These are phyloP conservation scores for Drosophila chauvacae DNA, from an alignment of 1,140 invertebrate species.

Conservation along the genomic window DNA sequence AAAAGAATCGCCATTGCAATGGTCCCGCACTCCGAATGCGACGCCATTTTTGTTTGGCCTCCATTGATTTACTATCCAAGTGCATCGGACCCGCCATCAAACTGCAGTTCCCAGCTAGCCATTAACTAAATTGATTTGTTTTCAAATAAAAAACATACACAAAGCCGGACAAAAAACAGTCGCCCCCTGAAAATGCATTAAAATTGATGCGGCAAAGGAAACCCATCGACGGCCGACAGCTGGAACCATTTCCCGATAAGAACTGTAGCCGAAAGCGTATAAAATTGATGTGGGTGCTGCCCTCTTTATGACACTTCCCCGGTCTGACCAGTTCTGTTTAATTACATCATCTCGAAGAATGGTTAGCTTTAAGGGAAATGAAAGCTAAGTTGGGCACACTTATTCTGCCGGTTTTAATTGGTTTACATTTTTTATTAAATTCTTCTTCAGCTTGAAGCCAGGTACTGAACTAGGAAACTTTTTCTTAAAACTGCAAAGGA, in stretches of 20 bases:
- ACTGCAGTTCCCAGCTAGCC: slow-evolving; percentile 36
- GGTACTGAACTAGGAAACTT: no score
- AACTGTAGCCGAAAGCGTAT: neutral
- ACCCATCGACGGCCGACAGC: slow-evolving; percentile 10
- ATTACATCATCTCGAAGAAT: neutral
- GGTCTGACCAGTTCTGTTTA: neutral
- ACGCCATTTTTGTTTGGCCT: slow-evolving; percentile 48
- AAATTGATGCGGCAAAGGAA: slow-evolving; percentile 25
- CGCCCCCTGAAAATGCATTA: slow-evolving; percentile 8
- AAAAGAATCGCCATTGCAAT: slow-evolving; percentile 32
- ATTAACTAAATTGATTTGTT: slow-evolving; percentile 66
- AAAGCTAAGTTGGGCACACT: neutral
- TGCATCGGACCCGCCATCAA: slow-evolving; percentile 15
- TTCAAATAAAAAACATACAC: slow-evolving; percentile 39
- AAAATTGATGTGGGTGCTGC: slow-evolving; percentile 4
- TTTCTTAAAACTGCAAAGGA: no score
- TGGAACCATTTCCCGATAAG: slow-evolving; percentile 23
- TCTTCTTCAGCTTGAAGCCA: no score
- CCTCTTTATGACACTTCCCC: slow-evolving; percentile 11
- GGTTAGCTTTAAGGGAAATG: neutral
- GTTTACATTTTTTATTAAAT: no score
- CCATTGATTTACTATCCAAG: slow-evolving; percentile 56
- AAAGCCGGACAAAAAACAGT: slow-evolving; percentile 25
- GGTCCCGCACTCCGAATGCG: slow-evolving; percentile 28
- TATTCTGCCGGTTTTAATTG: no score